Base-by-base conservation (phyloP, 2,888 invertebrate genomes). In the Eristalis arbustorum region DNA sequence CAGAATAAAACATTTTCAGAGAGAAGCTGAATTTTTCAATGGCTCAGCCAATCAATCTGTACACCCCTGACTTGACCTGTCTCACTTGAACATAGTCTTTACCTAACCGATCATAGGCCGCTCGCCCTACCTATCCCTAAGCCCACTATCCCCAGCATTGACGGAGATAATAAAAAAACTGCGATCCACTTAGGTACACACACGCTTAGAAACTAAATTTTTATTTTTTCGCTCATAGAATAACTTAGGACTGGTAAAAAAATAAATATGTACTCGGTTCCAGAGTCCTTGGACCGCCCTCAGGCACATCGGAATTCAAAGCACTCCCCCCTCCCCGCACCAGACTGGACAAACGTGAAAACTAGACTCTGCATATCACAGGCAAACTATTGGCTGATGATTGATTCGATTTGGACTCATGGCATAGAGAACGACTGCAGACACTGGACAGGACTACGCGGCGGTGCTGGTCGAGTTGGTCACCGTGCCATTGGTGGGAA, bases 361-460 rank as follows among this genome's bases (percentile, higher is more conserved):
- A 59, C 61, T 63, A 66, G 49, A 49, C 74, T 64, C 66, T 25
- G 42, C 71, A 77, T 85, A 76, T 81, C 76, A 81, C 84, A 85
- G 73, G 57, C 82, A 81, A 85, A 85, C 80, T 71, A 84, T 80
- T 80, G 84, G 84, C 84, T 84, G 80, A 80, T 84, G 80, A 80
- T 71, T 75, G 66, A 49, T 67, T 59, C 56, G 22, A 63, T 49
- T 66, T 79, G 28, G 22, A 40, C 76, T 84, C 63, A 72, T 84
- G 78, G 83, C 78, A 80, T 66, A 67, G 31, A 31, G 1, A 69
- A 56, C 40, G 74, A 66, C 61, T 82, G 61, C 6, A 28, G 63
- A n/a, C n/a, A n/a, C 59, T 59, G 18, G 1, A n/a, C 18, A 31
- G 0, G 22, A 18, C 23, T 64, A n/a, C 28, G n/a, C 13, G 11